These are phyloP conservation scores for Sander lucioperca DNA, from an alignment of 2,113 vertebrate genomes.

Conservation along the genomic window DNA sequence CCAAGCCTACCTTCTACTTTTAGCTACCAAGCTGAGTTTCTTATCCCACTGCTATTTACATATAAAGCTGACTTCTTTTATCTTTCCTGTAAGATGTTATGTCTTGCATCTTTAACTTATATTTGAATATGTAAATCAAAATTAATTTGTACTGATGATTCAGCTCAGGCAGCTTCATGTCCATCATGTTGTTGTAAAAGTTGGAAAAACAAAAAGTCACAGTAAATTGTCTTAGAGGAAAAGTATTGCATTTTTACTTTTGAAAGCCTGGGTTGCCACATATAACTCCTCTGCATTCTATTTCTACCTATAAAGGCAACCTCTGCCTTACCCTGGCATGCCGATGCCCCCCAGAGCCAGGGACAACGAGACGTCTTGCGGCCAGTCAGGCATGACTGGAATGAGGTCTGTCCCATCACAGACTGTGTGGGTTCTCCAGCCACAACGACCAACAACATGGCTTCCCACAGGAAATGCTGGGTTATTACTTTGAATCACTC, in stretches of 20 bases:
- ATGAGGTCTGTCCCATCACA: slow-evolving; percentile 81
- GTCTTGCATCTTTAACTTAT: too few species aligned
- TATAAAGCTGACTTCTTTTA: neutral
- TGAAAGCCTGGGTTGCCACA: neutral
- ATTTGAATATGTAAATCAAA: too few species aligned
- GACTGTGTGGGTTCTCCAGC: slow-evolving; percentile 89
- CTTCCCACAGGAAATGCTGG: slow-evolving; percentile 81
- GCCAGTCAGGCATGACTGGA: slow-evolving; percentile 83
- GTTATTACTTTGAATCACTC: slow-evolving; percentile 90
- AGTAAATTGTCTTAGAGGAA: neutral
- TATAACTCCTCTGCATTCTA: neutral
- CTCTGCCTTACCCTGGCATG: slow-evolving; percentile 88
- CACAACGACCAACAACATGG: slow-evolving; percentile 74
- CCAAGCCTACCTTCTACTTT: neutral
- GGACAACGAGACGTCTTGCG: slow-evolving; percentile 85
- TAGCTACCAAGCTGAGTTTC: neutral
- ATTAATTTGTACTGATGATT: too few species aligned
- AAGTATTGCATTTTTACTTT: neutral
- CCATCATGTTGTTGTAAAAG: neutral
- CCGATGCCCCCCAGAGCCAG: slow-evolving; percentile 88
- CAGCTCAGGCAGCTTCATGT: neutral
- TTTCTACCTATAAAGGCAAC: neutral
- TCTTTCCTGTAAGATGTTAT: neutral
- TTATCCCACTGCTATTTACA: neutral
- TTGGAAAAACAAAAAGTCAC: neutral